Base-by-base conservation (phyloP, 2,888 invertebrate genomes). In the Rapana venosa region DNA sequence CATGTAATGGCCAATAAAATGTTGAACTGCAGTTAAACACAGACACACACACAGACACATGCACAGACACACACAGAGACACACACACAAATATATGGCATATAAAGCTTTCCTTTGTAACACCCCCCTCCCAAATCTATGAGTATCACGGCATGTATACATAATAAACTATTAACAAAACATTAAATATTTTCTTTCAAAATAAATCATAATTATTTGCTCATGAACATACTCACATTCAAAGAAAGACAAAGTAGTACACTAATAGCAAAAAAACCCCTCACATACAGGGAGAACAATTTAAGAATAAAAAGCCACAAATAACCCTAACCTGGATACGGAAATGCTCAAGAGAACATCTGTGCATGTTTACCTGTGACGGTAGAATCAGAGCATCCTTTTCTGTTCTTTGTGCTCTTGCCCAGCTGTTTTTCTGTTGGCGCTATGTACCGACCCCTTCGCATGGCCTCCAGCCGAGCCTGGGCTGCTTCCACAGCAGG, bases 401-500 rank as follows among this genome's bases (percentile, higher is more conserved):
- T 35, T 56, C 74, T 87, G 87, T 11, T 26, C 30, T 35, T 74
- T 22, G 30, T 15, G 15, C 32, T 58, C 61, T 88, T 88, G 88
- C 83, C 74, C 70, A 74, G 74, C 22, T 81, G 61, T 79, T 89
- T 86, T 58, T 81, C 79, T 74, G 92, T 92, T 0, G 92, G 92
- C 20, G 92, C 91, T 0, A 92, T 90, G 90, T 92, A 93, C 91
- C 92, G 92, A 13, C 95, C 95, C 77, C 94, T 94, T 88, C 94
- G 93, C 95, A 95, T 95, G 86, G 95, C 94, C 58, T 96, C 95
- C n/a, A 95, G 93, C 88, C 95, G 92, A 6, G 94, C 94, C 90
- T 95, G 94, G 17, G 95, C 94, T 32, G 95, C 95, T 90, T 96
- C 95, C 56, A 94, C 93, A 56, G 93, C 92, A 8, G 95, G 95